Conservation (phyloP, 2,888 invertebrate species). For the Epiblema foenella region DNA sequence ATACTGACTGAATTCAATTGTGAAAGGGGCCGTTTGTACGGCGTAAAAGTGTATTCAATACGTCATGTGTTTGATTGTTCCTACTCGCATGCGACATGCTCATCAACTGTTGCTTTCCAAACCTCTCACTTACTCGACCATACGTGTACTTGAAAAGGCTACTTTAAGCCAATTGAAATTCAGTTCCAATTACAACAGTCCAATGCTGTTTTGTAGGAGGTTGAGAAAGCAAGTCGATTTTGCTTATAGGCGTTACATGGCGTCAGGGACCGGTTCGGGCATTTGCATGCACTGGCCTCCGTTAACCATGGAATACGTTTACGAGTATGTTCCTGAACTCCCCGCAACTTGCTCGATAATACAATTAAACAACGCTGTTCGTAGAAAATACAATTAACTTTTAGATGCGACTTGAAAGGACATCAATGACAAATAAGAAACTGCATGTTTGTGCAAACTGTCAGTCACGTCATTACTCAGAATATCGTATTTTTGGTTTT, state of each 20-base stretch:
- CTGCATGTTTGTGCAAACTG: no score
- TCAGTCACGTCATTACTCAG: no score
- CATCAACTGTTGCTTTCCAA: background rate
- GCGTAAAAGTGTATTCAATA: conserved; percentile 3
- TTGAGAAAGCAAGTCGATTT: conserved; percentile 19
- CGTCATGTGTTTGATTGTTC: conserved; percentile 16
- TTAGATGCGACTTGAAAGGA: background rate
- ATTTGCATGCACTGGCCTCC: conserved; percentile 41
- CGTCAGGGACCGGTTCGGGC: conserved; percentile 62
- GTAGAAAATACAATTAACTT: background rate
- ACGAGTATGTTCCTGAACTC: background rate
- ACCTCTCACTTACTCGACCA: background rate
- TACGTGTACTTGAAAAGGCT: background rate
- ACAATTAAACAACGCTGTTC: background rate
- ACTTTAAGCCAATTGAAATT: background rate
- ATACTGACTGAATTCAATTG: conserved; percentile 27
- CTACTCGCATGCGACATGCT: background rate
- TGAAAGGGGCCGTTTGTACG: conserved; percentile 29
- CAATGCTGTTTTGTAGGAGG: background rate
- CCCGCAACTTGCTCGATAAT: background rate
- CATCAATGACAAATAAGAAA: no score
- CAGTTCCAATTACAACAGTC: background rate
- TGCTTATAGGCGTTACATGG: conserved; percentile 23
- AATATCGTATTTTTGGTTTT: no score
- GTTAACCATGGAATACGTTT: conserved; percentile 23